phyloP scores from a whole-genome alignment of 2,888 invertebrate species.

The Cephalotes varians region DNA sequence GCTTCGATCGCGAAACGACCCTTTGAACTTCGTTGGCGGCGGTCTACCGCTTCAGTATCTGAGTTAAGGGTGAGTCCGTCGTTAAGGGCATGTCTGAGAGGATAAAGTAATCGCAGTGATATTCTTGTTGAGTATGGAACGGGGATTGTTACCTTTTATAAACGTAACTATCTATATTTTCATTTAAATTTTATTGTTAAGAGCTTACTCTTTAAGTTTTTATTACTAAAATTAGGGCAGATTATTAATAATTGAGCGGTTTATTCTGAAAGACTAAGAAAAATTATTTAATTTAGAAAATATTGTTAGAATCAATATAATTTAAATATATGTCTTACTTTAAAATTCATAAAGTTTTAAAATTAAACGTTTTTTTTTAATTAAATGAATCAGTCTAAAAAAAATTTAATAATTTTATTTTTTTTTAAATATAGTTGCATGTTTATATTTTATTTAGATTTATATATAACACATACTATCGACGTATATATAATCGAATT shows the following conservation, averaged over 20 bases:
- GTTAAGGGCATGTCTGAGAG: slow-evolving; percentile 46
- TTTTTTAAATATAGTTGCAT: not conserved
- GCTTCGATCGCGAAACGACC: slow-evolving; percentile 61
- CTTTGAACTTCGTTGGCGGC: slow-evolving; percentile 49
- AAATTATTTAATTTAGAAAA: not conserved
- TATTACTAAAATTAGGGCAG: not conserved
- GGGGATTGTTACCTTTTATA: not conserved
- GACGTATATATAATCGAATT: not conserved
- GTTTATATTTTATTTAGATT: not conserved
- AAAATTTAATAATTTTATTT: not conserved
- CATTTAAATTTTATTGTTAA: not conserved
- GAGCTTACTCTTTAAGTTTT: not conserved
- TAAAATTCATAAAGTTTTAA: not conserved
- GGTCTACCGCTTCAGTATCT: slow-evolving; percentile 40
- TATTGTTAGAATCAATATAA: not conserved
- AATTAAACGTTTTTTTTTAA: not conserved
- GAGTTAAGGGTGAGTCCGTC: slow-evolving; percentile 34
- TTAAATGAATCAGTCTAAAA: not conserved
- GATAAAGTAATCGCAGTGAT: not conserved
- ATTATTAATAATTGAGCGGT: not conserved
- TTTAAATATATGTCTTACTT: not conserved
- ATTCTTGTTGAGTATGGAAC: not conserved
- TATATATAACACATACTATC: not conserved
- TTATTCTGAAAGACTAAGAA: not conserved
- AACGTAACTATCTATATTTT: not conserved